A percentile compares a stretch with the other conserved stretches of the same genome.
phyloP scores from a whole-genome alignment of 2,113 vertebrate genomes.

The Phaethornis superciliosus region DNA sequence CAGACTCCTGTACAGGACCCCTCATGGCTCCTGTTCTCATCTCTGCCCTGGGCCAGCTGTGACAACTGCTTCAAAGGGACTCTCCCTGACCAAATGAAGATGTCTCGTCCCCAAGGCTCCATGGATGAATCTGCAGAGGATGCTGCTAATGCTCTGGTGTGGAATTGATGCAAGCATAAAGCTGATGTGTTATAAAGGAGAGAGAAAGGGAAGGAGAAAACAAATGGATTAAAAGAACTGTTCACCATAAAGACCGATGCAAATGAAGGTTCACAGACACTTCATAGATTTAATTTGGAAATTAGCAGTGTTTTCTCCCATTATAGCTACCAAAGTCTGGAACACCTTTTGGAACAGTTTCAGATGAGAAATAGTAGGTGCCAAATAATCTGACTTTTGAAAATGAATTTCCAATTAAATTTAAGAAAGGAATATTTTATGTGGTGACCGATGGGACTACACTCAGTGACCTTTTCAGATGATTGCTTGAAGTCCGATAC shows the following conservation, averaged over 20 bases:
- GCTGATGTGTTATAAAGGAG: rapidly evolving
- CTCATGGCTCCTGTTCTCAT: not conserved
- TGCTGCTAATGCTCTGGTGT: not conserved
- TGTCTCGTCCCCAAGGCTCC: rapidly evolving
- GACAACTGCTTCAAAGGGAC: too few relatives aligned
- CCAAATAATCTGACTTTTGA: not conserved
- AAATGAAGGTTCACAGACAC: not conserved
- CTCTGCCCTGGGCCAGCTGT: not conserved
- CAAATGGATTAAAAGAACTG: not conserved
- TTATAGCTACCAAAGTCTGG: not conserved
- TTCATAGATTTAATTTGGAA: not conserved
- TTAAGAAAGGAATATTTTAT: not conserved
- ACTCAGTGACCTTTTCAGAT: not conserved
- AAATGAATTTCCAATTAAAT: not conserved
- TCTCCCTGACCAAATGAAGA: too few relatives aligned
- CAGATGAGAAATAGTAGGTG: not conserved
- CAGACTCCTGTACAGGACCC: not conserved
- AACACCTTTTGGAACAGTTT: not conserved
- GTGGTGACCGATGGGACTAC: not conserved
- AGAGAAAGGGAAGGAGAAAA: not conserved
- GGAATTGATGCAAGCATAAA: not conserved
- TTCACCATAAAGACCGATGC: not conserved
- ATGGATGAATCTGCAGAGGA: not conserved
- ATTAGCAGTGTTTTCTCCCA: not conserved
- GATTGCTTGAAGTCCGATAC: rapidly evolving